Base-by-base conservation (phyloP, 1,140 invertebrate species). In the Drosophila ficusphila region DNA sequence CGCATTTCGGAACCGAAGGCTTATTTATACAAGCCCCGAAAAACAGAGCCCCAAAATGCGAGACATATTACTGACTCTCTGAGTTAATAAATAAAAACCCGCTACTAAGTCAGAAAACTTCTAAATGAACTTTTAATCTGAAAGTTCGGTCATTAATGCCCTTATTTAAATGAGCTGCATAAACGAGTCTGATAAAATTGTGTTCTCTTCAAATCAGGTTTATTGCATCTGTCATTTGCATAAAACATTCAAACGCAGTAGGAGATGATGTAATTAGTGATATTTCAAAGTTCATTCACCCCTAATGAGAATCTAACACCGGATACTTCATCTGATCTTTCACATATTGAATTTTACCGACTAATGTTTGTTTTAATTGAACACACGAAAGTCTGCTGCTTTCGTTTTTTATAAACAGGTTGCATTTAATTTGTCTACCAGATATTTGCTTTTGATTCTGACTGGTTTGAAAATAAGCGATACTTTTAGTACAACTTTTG, bases 11-110 rank as follows among this genome's bases (percentile, higher is more conserved):
- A 29, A 27, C 42, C 19, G 53, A 44, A 49, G 49, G 34, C 81
- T 29, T 86, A 70, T 85, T 85, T 85, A 85, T 85, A 81, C 36
- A 39, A 19, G 16, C 9, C 23, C 23, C 34, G 25, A 58, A 44
- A 44, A 44, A 23, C n/a, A 12, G n/a, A n/a, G n/a, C 6, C 21
- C 11, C 2, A 25, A 44, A 44, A 27, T n/a, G 16, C 29, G 33
- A 56, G 19, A 34, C 18, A 44, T 41, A 47, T 47, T 27, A 31
- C 18, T 25, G 5, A 41, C 19, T 2, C 34, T 19, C 12, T 12
- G 21, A 27, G 25, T 27, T 8, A 49, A 73, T 73, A 33, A 72
- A 53, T 64, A 9, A 31, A 52, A 42, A 29, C 18, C 5, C 11
- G 42, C n/a, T 25, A 14, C 25, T 33, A 44, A 14, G 19, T 41